A percentile compares a stretch with the other conserved stretches of the same genome.
These are phyloP conservation scores for Styela clava DNA, from an alignment of 23 tunicate species.

Conservation along the genomic window DNA sequence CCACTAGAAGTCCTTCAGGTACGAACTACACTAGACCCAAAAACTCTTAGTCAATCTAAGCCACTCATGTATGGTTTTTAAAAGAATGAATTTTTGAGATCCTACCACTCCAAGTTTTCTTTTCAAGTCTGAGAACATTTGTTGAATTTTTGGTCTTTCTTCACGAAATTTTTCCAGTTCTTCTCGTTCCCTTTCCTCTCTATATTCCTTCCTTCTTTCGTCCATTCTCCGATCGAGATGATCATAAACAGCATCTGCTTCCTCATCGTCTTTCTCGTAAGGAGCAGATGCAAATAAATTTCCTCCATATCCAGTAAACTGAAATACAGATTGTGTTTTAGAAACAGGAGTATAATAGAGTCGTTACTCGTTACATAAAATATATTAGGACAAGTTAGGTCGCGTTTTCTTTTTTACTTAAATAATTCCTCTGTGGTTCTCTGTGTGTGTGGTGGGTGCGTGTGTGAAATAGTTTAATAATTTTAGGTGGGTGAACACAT, in stretches of 20 bases:
- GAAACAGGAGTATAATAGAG: neutral
- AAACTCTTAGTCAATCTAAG: too few species aligned
- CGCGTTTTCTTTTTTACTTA: too few species aligned
- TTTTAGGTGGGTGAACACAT: too few species aligned
- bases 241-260: conserved; percentile 93
- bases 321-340: neutral
- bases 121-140: conserved; percentile 92
- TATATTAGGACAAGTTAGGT: too few species aligned
- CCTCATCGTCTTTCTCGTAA: conserved; percentile 97
- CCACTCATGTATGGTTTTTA: too few species aligned
- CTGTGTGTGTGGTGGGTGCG: too few species aligned
- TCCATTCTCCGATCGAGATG: conserved; percentile 90
- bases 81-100: too few species aligned
- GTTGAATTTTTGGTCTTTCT: conserved; percentile 97
- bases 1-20: too few species aligned
- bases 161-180: conserved; percentile 96
- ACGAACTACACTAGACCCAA: too few species aligned
- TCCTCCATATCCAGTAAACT: conserved; percentile 95
- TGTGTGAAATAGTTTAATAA: too few species aligned
- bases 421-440: too few species aligned
- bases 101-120: conserved; percentile 74
- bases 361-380: neutral
- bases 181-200: conserved; percentile 84
- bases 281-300: conserved; percentile 88
- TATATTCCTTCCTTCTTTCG: conserved; percentile 80